Evolutionary conservation across 2,113 vertebrate species (phyloP).

Genomic region (Nansenia antarctica): DNA sequence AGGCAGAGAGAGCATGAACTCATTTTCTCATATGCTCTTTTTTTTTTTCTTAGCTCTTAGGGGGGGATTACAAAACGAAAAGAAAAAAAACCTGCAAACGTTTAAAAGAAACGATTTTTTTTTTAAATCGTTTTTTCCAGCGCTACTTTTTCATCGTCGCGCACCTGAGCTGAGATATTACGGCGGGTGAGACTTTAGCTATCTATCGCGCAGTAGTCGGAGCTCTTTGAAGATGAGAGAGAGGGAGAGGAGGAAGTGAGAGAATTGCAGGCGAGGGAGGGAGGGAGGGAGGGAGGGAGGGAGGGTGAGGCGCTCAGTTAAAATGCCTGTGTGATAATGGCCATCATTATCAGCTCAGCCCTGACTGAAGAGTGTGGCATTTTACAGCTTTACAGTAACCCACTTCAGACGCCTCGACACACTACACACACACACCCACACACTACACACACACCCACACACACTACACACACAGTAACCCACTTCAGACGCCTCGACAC

Average conservation of each 20-base stretch:
- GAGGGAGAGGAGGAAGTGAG: constrained; percentile 28
- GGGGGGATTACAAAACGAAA: too few relatives aligned
- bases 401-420: constrained; percentile 69
- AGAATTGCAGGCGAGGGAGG: constrained; percentile 19
- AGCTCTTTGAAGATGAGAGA: not conserved
- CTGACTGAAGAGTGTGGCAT: constrained; percentile 69
- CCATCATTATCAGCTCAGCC: constrained; percentile 71
- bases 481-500: too few relatives aligned
- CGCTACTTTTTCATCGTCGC: not conserved
- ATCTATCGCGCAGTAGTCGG: not conserved
- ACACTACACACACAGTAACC: not conserved
- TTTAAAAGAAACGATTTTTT: too few relatives aligned
- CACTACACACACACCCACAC: too few relatives aligned
- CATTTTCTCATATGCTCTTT: too few relatives aligned
- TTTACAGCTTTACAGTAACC: constrained; percentile 70
- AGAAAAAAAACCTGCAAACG: too few relatives aligned
- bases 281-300: constrained; percentile 25
- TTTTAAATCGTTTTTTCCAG: not conserved
- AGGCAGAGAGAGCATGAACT: too few relatives aligned
- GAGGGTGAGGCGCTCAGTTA: constrained; percentile 45
- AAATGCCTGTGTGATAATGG: constrained; percentile 70
- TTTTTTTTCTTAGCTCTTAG: too few relatives aligned
- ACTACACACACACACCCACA: constrained; percentile 14
- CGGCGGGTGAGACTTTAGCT: not conserved
- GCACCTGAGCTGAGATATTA: not conserved